phyloP scores from a whole-genome alignment of 2,797 vertebrate species.

The Salarias fasciatus region DNA sequence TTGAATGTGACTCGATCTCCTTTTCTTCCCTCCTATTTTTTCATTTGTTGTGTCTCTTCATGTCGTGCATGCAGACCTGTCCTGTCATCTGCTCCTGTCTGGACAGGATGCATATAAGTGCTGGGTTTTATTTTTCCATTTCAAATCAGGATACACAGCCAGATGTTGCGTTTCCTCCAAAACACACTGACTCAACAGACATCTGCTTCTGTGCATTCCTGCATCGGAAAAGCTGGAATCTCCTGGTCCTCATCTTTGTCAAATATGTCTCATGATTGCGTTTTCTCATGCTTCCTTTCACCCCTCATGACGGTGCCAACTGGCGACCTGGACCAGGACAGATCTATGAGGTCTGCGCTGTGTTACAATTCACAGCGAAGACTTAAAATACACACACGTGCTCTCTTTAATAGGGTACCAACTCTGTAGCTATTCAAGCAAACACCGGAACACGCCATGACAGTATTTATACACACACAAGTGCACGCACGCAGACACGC shows the following conservation, averaged over 20 bases:
- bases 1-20: too few relatives aligned
- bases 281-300: conserved; percentile 7
- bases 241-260: background rate
- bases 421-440: conserved; percentile 47
- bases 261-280: background rate
- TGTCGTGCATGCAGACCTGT: background rate
- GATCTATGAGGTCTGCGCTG: conserved; percentile 37
- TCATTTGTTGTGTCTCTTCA: too few relatives aligned
- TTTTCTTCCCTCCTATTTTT: too few relatives aligned
- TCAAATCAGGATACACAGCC: background rate
- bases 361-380: conserved; percentile 38
- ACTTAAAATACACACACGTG: conserved; percentile 19
- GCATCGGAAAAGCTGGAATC: background rate
- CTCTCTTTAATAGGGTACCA: conserved; percentile 41
- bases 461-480: conserved; percentile 68
- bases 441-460: conserved; percentile 66
- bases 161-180: conserved; percentile 4
- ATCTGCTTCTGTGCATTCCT: conserved; percentile 2
- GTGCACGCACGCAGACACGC: conserved; percentile 8
- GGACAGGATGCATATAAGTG: background rate
- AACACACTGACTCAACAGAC: background rate
- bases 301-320: conserved; percentile 20
- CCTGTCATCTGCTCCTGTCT: background rate
- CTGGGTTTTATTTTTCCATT: background rate
- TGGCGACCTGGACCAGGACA: conserved; percentile 13